These are phyloP conservation scores for Pygocentrus nattereri DNA, from an alignment of 2,797 vertebrate species.

Conservation along the genomic window DNA sequence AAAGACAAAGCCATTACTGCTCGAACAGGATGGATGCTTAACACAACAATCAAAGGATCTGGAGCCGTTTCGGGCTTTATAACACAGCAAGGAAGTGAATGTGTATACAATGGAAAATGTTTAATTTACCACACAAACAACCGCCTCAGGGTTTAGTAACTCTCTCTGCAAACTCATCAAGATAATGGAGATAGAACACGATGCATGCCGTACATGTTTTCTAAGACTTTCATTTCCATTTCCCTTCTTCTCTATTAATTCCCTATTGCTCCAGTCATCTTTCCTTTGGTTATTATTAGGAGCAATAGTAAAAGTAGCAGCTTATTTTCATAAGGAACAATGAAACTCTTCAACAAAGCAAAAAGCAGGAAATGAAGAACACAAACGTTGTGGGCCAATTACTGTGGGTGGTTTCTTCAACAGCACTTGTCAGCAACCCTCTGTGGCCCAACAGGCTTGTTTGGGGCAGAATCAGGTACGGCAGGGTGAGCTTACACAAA, in stretches of 20 bases:
- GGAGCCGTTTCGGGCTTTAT: neutral
- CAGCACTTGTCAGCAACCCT: neutral
- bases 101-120: neutral
- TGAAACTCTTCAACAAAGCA: neutral
- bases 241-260: neutral
- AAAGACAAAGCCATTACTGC: neutral
- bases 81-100: neutral
- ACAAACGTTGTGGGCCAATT: conserved; percentile 9
- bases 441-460: conserved; percentile 21
- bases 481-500: conserved; percentile 4
- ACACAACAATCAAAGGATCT: neutral
- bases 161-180: neutral
- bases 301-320: neutral
- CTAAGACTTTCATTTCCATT: neutral
- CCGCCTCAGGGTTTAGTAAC: neutral
- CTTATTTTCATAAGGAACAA: neutral
- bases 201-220: neutral
- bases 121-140: neutral
- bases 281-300: neutral
- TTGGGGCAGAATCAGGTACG: conserved; percentile 17
- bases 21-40: neutral
- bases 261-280: neutral
- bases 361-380: neutral
- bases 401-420: neutral
- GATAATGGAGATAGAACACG: neutral